phyloP scores from a whole-genome alignment of 2,797 vertebrate genomes.

The Enteromius trimaculatus region DNA sequence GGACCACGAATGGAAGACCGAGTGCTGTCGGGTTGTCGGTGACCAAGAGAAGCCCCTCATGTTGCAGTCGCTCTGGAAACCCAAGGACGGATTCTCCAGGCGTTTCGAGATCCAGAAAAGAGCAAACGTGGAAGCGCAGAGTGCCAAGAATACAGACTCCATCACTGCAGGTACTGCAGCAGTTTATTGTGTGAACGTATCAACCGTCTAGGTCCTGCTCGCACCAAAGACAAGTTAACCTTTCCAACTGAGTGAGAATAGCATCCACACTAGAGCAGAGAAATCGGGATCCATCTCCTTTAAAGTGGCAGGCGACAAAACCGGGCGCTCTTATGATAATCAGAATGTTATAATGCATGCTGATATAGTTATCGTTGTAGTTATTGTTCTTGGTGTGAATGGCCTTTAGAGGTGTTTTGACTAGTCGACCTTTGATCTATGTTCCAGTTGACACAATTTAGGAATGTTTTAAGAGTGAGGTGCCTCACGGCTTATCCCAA shows the following conservation, averaged over 20 bases:
- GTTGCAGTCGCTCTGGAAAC: constrained; percentile 83
- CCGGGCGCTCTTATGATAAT: neutral
- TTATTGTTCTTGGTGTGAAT: constrained; percentile 2
- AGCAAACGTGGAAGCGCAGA: constrained; percentile 69
- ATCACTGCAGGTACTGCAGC: constrained; percentile 76
- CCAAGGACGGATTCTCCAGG: constrained; percentile 80
- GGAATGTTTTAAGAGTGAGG: constrained; percentile 38
- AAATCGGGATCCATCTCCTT: neutral
- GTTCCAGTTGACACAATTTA: constrained; percentile 35
- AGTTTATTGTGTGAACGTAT: neutral
- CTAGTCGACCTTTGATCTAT: neutral
- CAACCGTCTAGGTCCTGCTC: neutral
- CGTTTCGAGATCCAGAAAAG: constrained; percentile 81
- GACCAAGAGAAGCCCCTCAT: constrained; percentile 78
- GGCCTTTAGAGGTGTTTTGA: constrained; percentile 16
- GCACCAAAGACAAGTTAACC: neutral
- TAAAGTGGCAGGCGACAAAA: neutral
- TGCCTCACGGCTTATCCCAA: constrained; percentile 28
- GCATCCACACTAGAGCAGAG: neutral
- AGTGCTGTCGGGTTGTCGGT: constrained; percentile 79
- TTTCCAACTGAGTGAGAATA: neutral
- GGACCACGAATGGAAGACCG: constrained; percentile 77
- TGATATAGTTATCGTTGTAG: neutral
- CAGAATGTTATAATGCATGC: neutral
- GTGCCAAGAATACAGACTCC: constrained; percentile 71